These are phyloP conservation scores for Athalia cordata DNA, from an alignment of 2,888 invertebrate genomes.

Conservation along the genomic window DNA sequence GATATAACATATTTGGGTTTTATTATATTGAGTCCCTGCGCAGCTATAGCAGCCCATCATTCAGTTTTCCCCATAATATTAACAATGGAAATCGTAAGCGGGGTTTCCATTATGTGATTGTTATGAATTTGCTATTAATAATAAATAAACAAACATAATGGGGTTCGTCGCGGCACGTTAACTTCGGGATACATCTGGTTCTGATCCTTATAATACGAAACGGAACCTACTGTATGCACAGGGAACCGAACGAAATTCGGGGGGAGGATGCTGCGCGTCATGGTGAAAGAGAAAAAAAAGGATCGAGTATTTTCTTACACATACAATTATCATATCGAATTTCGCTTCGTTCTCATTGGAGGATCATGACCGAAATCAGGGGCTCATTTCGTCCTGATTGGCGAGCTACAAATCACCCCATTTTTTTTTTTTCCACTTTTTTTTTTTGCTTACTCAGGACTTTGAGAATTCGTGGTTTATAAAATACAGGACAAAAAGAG, in stretches of 20 bases:
- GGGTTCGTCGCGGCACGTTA: conserved; percentile 69
- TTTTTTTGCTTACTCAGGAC: neutral
- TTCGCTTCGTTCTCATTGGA: conserved; percentile 25
- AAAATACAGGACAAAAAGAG: neutral
- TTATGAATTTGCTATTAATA: conserved; percentile 73
- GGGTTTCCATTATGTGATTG: conserved; percentile 68
- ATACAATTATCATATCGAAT: conserved; percentile 35
- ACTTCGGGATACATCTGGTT: conserved; percentile 68
- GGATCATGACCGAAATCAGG: neutral
- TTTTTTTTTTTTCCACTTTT: neutral
- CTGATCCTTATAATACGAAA: conserved; percentile 31
- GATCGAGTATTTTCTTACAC: neutral
- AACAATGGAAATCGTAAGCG: conserved; percentile 50
- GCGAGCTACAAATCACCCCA: conserved; percentile 40
- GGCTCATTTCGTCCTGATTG: conserved; percentile 19
- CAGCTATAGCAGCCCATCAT: conserved; percentile 18
- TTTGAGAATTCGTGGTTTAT: neutral
- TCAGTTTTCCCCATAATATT: conserved; percentile 50
- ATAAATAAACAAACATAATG: conserved; percentile 73
- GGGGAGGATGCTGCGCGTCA: no score
- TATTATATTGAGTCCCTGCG: conserved; percentile 34
- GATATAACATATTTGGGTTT: conserved; percentile 58
- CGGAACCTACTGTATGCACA: conserved; percentile 16
- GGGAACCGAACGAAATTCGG: neutral
- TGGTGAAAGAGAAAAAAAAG: neutral